Evolutionary conservation across 1,140 invertebrate genomes (phyloP).

Genomic region (Procambarus clarkii): DNA sequence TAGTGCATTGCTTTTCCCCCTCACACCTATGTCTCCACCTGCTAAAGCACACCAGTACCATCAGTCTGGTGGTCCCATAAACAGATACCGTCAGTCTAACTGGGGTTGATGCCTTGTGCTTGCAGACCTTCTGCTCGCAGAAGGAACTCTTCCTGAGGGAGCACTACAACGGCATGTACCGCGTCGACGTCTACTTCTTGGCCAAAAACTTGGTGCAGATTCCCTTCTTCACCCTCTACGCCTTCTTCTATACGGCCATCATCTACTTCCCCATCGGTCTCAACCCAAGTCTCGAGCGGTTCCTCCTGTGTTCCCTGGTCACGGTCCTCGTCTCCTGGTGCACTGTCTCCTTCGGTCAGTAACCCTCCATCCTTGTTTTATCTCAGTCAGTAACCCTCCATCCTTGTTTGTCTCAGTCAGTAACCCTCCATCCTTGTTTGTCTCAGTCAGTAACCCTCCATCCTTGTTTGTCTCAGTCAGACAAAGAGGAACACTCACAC

Average conservation of each 20-base stretch:
- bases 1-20: too few relatives aligned
- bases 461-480: not conserved
- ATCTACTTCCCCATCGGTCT: conserved; percentile 92
- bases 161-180: conserved; percentile 73
- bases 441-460: too few relatives aligned
- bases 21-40: too few relatives aligned
- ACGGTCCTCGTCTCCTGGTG: conserved; percentile 90
- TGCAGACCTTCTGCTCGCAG: conserved; percentile 25
- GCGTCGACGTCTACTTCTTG: conserved; percentile 71
- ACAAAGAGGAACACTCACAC: too few relatives aligned
- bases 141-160: conserved; percentile 71
- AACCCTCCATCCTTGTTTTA: not conserved
- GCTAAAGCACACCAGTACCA: too few relatives aligned
- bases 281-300: conserved; percentile 83
- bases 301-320: conserved; percentile 84
- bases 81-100: too few relatives aligned
- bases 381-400: not conserved
- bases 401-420: not conserved
- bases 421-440: too few relatives aligned
- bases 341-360: conserved; percentile 91
- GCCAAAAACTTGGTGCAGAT: conserved; percentile 86
- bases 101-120: too few relatives aligned
- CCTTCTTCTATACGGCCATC: conserved; percentile 88
- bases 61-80: too few relatives aligned
- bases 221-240: conserved; percentile 84